Base-by-base conservation (phyloP, 1,140 invertebrate genomes). In the Belonocnema kinseyi region DNA sequence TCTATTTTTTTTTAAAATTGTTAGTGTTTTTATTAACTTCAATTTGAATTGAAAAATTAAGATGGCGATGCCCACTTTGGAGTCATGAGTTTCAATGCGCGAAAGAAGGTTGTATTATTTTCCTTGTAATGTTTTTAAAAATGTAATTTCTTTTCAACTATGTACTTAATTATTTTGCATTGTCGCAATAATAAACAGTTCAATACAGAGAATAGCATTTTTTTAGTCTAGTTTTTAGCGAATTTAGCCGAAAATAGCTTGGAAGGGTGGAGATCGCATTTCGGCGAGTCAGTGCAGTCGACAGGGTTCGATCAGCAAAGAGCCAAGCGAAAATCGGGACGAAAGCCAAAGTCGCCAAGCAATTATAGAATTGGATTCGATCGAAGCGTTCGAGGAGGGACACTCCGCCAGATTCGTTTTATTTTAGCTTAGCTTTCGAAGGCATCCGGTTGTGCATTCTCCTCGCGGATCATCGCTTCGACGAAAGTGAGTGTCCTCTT, bases 321-420 rank as follows among this genome's bases (percentile, higher is more conserved):
- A 83, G 85, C 83, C 85, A 85, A 80, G 78, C 66, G 78, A 80
- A 85, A 90, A 89, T 85, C 90, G 90, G 90, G 90, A 88, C 88
- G 85, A 84, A 53, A 87, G 90, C 90, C 90, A 91, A 90, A 86
- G 85, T 78, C 83, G 77, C 82, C 76, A 86, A 87, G 87, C 90
- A 91, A 91, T 91, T 91, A 91, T 91, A 91, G 90, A 91, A 82
- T 89, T 84, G 87, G 86, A 88, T 88, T 86, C 83, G 89, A 89
- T 90, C 85, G 83, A 86, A 88, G 87, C 86, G 84, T 85, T 87
- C 85, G 85, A 80, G 79, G 83, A 86, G 86, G 80, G 77, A 80
- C 79, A 79, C 82, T 80, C 75, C 82, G 82, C 74, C 74, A 78
- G 80, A 87, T 88, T 90, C 86, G 86, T 90, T 91, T 91, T 91